Conservation (phyloP, 2,888 invertebrate species). For the Busseola fusca region DNA sequence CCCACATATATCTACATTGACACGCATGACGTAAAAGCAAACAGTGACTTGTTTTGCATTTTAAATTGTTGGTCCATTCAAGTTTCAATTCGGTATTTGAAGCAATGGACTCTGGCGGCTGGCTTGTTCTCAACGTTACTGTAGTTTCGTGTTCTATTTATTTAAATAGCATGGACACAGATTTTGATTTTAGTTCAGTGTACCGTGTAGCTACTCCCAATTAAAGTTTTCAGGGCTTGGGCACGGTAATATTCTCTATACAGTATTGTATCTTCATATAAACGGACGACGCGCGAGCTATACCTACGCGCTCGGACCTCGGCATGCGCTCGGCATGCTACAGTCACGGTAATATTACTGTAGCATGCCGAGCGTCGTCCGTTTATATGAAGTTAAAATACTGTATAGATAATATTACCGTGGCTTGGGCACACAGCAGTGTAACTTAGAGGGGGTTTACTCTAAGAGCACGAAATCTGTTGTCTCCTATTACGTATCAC, state of each 20-base stretch:
- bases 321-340: too few species aligned
- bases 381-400: too few species aligned
- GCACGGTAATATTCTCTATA: too few species aligned
- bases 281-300: too few species aligned
- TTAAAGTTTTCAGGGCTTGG: not conserved
- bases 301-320: too few species aligned
- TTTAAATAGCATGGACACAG: not conserved
- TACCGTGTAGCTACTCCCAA: too few species aligned
- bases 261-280: too few species aligned
- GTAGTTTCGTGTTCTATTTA: not conserved
- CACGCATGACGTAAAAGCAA: constrained; percentile 9
- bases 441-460: not conserved
- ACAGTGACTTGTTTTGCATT: constrained; percentile 25
- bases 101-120: not conserved
- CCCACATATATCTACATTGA: not conserved
- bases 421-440: not conserved
- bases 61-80: constrained; percentile 1
- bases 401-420: too few species aligned
- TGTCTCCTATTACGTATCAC: too few species aligned
- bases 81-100: constrained; percentile 4
- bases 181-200: not conserved
- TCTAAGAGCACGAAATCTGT: too few species aligned
- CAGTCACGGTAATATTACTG: too few species aligned
- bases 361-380: too few species aligned
- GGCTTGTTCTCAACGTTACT: not conserved